Evolutionary conservation across 2,113 vertebrate genomes (phyloP).

Genomic region (Dasyurus viverrinus): DNA sequence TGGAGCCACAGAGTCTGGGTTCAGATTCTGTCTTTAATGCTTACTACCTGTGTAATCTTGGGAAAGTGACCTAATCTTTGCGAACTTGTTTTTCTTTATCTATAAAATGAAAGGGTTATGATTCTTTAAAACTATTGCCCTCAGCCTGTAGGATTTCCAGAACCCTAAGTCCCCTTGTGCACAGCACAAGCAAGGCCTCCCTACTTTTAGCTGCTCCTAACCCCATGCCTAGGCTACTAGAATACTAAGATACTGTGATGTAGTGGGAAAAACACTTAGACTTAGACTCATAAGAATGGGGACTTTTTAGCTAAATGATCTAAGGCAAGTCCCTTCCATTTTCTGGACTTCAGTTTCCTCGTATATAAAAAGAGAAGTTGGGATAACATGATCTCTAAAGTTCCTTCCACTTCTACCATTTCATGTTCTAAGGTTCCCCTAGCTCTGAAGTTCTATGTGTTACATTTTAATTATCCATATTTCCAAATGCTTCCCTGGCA

Average conservation of each 20-base stretch:
- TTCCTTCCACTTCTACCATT: not conserved
- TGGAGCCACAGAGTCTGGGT: not conserved
- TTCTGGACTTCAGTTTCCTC: not conserved
- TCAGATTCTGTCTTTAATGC: not conserved
- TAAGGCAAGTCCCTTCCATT: not conserved
- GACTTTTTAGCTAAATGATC: not conserved
- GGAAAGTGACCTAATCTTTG: not conserved
- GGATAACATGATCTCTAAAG: not conserved
- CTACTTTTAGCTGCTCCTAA: not conserved
- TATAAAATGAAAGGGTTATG: not conserved
- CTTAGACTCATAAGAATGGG: not conserved
- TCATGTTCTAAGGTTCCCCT: not conserved
- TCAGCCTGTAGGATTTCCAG: not conserved
- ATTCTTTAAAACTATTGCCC: not conserved
- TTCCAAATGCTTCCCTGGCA: not conserved
- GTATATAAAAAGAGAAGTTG: not conserved
- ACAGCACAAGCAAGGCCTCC: too few species aligned
- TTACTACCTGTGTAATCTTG: not conserved
- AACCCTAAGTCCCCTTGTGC: too few species aligned
- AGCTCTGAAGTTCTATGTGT: not conserved
- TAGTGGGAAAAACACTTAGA: not conserved
- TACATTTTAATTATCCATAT: not conserved
- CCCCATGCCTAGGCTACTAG: not conserved
- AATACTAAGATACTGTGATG: not conserved
- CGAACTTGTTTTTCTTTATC: not conserved